phyloP scores from a whole-genome alignment of 2,113 vertebrate species.

The Nettapus auritus region DNA sequence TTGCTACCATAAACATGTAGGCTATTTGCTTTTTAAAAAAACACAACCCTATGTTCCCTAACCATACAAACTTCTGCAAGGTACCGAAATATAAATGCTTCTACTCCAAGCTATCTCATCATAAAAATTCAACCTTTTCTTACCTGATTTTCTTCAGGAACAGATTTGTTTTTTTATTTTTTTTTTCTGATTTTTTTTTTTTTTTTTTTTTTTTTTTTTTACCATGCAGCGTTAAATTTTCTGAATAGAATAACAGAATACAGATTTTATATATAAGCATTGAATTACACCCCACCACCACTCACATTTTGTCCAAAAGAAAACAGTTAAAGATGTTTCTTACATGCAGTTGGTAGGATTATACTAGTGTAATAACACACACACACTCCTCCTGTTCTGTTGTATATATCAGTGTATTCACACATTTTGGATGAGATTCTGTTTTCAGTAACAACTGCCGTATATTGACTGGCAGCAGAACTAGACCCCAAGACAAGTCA shows the following conservation, averaged over 20 bases:
- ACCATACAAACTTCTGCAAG: not conserved
- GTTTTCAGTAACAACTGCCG: not conserved
- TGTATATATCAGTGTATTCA: not conserved
- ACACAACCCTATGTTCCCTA: not conserved
- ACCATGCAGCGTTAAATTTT: not conserved
- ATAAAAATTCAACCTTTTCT: not conserved
- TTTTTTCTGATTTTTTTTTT: too few relatives aligned
- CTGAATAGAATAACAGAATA: not conserved
- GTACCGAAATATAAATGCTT: not conserved
- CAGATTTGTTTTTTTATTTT: not conserved
- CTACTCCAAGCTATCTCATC: not conserved
- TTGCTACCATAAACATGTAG: not conserved
- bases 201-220: not conserved
- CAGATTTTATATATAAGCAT: not conserved
- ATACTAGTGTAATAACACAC: not conserved
- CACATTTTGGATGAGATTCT: not conserved
- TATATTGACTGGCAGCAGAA: not conserved
- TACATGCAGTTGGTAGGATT: not conserved
- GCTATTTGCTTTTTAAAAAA: not conserved
- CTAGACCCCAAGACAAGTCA: not conserved
- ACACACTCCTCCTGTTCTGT: accelerated
- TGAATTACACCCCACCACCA: not conserved
- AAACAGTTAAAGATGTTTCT: not conserved
- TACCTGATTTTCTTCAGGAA: not conserved
- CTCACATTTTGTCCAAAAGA: not conserved